Base-by-base conservation (phyloP, 2,113 vertebrate species). In the Rhipidura dahli region DNA sequence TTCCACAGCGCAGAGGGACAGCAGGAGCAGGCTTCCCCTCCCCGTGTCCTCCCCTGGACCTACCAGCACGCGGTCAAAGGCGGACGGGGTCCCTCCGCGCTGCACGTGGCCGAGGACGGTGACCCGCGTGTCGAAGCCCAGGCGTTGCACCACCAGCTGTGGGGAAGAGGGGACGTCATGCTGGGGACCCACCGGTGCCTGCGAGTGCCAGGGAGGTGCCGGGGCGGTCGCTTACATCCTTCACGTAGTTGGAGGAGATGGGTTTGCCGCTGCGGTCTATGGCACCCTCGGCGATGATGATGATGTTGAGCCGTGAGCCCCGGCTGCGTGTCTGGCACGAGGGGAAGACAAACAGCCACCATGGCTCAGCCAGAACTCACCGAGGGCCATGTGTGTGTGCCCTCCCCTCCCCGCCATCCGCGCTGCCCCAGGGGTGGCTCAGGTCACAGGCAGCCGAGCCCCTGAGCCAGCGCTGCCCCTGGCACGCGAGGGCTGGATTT, bases 101-200 rank as follows among this genome's bases (percentile, higher is more conserved):
- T 99, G 99, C 86, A 99, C 99, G 0, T 99, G 99, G 51, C 99
- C 99, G 8, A 99, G 98, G 15, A 99, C 99, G 0, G 99, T 99
- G 97, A 99, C 98, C 2, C 99, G 98, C 0, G 99, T 99, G 96
- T 99, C 99, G 1, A 99, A 99, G 49, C 99, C 99, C 95, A 99
- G 92, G 60, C 99, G 97, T 37, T 98, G 93, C 35, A 98, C 97
- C 87, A 99, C 99, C 95, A 99, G 97, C 99, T 99, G 93, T 3
- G 5, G 80, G 85, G 40, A 56, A 15, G 19, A 71, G 63, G 53
- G 18, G 53, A 16, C 0, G 3, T 47, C 53, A 31, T 0, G 1
- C 0, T 1, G 13, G 47, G 40, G 20, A 35, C 47, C 22, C 0
- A 0, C 15, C 1, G 2, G 66, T 0, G 6, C 8, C 66, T 0